Evolutionary conservation across 92 coral and sea anemone species (phyloP).

Genomic region (Scolanthus callimorphus): DNA sequence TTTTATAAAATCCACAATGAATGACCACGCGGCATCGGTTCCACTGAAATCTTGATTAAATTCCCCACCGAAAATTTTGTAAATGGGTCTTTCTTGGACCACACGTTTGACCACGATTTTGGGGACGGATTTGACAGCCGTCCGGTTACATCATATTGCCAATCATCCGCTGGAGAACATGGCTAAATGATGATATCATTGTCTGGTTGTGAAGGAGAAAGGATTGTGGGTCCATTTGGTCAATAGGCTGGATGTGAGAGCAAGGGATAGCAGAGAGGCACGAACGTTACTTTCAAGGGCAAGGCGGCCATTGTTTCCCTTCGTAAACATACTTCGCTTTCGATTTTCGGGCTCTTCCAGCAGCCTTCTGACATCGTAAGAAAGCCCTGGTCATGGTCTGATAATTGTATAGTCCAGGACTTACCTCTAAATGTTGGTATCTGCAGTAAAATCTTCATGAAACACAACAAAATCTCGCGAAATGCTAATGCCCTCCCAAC

Average conservation of each 20-base stretch:
- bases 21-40: background rate
- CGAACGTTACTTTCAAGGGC: slow-evolving; percentile 18
- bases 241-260: background rate
- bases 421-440: slow-evolving; percentile 64
- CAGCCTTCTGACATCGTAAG: background rate
- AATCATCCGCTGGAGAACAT: slow-evolving; percentile 1
- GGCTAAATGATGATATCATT: slow-evolving; percentile 3
- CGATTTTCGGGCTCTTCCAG: background rate
- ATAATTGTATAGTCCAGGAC: slow-evolving; percentile 16
- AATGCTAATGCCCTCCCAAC: slow-evolving; percentile 95
- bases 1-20: no score
- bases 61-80: slow-evolving; percentile 1
- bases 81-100: slow-evolving; percentile 15
- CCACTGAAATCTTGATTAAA: background rate
- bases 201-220: background rate
- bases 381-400: slow-evolving; percentile 22
- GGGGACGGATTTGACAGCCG: slow-evolving; percentile 25
- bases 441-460: slow-evolving; percentile 78
- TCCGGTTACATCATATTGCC: slow-evolving; percentile 14
- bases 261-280: background rate
- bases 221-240: background rate
- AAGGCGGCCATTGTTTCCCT: slow-evolving; percentile 44
- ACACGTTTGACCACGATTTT: slow-evolving; percentile 19
- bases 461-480: slow-evolving; percentile 93
- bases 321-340: slow-evolving; percentile 10